Evolutionary conservation across 2,888 invertebrate species (phyloP), one percentile per base, ranked within the genome.

Genomic region (Tigriopus californicus): DNA sequence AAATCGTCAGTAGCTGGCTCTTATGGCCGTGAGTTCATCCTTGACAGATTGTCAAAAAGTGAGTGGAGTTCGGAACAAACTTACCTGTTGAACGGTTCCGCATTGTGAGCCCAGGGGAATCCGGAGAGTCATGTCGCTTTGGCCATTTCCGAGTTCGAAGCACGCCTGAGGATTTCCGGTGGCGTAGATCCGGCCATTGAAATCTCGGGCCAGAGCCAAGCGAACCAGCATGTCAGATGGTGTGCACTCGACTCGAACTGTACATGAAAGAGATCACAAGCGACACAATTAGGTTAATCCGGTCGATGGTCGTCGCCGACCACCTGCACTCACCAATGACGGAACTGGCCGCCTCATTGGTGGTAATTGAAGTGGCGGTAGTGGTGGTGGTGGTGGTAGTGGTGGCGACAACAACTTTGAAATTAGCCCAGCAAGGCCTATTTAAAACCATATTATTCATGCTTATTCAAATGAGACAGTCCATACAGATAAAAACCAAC

Each of bases 191-290:
- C 83, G 79, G 0, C 90, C 90, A 46, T 69, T 67, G 65, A 78
- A 78, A 1, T 73, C 71, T n/a, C 71, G 71, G 53, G 67, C 70
- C 20, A 76, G 76, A 46, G 67, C 68, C 47, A 77, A 68, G 33
- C 72, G 79, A 60, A 89, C 77, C 33, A 79, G 71, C 76, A 88
- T 79, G 62, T 79, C 77, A 3, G 78, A 73, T 41, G 79, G 78
- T n/a, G 79, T 79, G 69, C 90, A 90, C 52, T 80, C 78, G 1
- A 90, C 86, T 62, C 77, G 79, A 63, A 90, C 89, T 89, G 71
- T 53, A 33, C 33, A 33, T 33, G 62, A 63, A 44, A 57, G 51
- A 44, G 68, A 69, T 63, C 5, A 41, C 15, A 54, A 54, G 33
- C 18, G 13, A 33, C 33, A 33, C 33, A 33, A 33, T 33, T 33